Conservation (phyloP, 2,888 invertebrate genomes). For the Brachyopa scutellaris region DNA sequence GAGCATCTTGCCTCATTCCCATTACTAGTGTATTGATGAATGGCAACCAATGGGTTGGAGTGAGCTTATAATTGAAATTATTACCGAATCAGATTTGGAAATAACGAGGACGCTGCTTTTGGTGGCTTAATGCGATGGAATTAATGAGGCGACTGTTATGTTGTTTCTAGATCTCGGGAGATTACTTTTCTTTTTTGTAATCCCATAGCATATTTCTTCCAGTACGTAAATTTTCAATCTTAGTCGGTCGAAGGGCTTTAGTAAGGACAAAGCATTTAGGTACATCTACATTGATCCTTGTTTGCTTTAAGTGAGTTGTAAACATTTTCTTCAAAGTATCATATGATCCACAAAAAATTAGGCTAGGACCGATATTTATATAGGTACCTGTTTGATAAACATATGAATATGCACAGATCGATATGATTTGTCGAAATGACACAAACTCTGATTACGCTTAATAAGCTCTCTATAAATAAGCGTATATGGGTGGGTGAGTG, state of each 20-base stretch:
- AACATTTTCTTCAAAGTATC: too few species aligned
- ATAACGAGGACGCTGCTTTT: conserved; percentile 60
- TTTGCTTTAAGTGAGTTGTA: too few species aligned
- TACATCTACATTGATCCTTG: too few species aligned
- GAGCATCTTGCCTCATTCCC: conserved; percentile 35
- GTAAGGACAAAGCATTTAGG: too few species aligned
- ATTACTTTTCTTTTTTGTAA: conserved; percentile 46
- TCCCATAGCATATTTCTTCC: conserved; percentile 54
- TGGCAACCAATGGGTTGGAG: conserved; percentile 43
- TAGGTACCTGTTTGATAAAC: too few species aligned
- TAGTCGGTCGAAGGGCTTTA: neutral
- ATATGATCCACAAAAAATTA: too few species aligned
- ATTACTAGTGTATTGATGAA: conserved; percentile 57
- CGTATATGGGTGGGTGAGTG: too few species aligned
- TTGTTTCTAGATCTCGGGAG: conserved; percentile 27
- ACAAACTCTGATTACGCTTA: too few species aligned
- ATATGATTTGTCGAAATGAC: too few species aligned
- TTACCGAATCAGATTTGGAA: conserved; percentile 66
- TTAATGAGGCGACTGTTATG: conserved; percentile 72
- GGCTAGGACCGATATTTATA: too few species aligned
- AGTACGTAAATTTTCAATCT: conserved; percentile 56
- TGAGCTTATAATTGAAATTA: conserved; percentile 69
- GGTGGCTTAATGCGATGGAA: conserved; percentile 73
- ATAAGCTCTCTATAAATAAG: too few species aligned
- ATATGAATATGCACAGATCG: too few species aligned